Conservation (phyloP, 2,888 invertebrate genomes). For the Tenthredo notha region DNA sequence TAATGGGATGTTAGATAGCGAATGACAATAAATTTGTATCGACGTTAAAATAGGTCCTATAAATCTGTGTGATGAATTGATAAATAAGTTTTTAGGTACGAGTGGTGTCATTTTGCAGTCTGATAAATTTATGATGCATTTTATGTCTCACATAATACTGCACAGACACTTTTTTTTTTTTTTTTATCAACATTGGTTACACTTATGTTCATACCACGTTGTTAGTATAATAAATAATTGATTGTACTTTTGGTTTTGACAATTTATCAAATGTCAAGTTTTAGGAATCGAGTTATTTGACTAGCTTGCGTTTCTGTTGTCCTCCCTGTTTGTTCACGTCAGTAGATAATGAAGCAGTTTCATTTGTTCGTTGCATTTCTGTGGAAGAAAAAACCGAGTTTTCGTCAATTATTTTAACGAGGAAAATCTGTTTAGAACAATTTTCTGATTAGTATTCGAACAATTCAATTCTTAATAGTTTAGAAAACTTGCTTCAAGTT, state of each 20-base stretch:
- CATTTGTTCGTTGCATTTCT: constrained; percentile 29
- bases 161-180: constrained; percentile 10
- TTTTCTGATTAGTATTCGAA: not conserved
- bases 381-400: constrained; percentile 3
- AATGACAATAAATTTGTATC: not conserved
- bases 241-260: constrained; percentile 65
- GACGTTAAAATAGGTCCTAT: not conserved
- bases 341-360: constrained; percentile 50
- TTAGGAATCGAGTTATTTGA: constrained; percentile 59
- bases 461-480: not conserved
- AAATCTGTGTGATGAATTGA: not conserved
- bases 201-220: constrained; percentile 32
- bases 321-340: constrained; percentile 21
- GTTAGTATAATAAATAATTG: constrained; percentile 59
- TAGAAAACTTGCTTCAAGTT: constrained; percentile 62
- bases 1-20: not conserved
- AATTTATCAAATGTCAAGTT: constrained; percentile 59
- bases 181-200: constrained; percentile 8
- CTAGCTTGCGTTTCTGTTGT: constrained; percentile 58
- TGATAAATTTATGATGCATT: constrained; percentile 19
- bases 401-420: not conserved
- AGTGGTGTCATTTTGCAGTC: constrained; percentile 10
- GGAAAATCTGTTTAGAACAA: not conserved
- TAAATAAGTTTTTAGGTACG: constrained; percentile 8
- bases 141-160: constrained; percentile 44